A percentile compares a stretch with the other conserved stretches of the same genome.
Evolutionary conservation across 1,140 invertebrate species (phyloP).

Genomic region (Archivesica marissinica): DNA sequence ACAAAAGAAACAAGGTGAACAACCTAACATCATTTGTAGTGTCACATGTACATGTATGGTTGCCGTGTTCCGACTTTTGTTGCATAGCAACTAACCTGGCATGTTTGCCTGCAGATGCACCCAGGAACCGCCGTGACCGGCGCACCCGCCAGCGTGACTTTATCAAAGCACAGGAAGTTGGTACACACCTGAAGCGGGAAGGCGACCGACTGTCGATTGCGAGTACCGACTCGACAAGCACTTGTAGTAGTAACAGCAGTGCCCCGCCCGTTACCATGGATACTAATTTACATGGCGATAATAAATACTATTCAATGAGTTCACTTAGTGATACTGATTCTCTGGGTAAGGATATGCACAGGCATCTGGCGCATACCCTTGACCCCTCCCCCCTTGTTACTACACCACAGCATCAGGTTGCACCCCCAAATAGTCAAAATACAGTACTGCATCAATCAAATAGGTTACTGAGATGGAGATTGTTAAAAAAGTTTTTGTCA

Average conservation of each 20-base stretch:
- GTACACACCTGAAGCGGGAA: constrained; percentile 54
- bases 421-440: no score
- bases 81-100: constrained; percentile 65
- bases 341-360: constrained; percentile 67
- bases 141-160: constrained; percentile 92
- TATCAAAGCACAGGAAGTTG: constrained; percentile 89
- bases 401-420: no score
- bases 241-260: constrained; percentile 65
- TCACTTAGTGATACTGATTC: constrained; percentile 74
- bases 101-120: constrained; percentile 70
- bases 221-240: constrained; percentile 69
- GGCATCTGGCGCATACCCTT: no score
- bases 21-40: no score
- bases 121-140: constrained; percentile 84
- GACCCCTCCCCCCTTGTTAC: no score
- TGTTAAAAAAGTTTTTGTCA: no score
- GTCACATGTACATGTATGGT: constrained; percentile 35
- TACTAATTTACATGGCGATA: constrained; percentile 30
- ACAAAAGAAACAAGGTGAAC: neutral
- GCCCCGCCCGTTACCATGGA: constrained; percentile 53
- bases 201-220: constrained; percentile 68
- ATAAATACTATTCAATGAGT: constrained; percentile 70
- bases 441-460: no score
- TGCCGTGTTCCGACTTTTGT: constrained; percentile 31
- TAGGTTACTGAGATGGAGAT: no score